Conservation (phyloP, 2,888 invertebrate genomes). For the Congeria kusceri region DNA sequence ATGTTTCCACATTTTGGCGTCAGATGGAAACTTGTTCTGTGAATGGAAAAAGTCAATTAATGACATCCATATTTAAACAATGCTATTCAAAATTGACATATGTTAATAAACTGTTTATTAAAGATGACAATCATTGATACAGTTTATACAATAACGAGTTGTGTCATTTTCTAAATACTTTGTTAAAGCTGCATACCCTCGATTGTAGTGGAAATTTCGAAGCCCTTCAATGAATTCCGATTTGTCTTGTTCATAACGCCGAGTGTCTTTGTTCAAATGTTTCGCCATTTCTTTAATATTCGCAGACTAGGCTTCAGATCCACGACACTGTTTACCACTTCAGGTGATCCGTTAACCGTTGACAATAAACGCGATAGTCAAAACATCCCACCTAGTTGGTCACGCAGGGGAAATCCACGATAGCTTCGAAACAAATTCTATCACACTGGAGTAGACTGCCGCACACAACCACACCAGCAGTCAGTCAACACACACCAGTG, state of each 20-base stretch:
- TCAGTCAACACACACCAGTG: constrained; percentile 49
- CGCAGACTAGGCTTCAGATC: constrained; percentile 28
- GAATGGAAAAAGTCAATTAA: not conserved
- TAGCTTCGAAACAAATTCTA: constrained; percentile 73
- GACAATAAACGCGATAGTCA: constrained; percentile 70
- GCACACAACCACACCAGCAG: constrained; percentile 57
- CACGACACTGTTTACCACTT: constrained; percentile 52
- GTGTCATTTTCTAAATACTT: not conserved
- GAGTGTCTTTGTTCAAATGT: constrained; percentile 90
- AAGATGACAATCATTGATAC: not conserved
- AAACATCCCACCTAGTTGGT: constrained; percentile 72
- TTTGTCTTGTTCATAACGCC: constrained; percentile 91
- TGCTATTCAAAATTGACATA: not conserved
- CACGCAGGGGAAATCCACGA: constrained; percentile 75
- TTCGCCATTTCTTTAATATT: constrained; percentile 87
- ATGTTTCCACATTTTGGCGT: constrained; percentile 93
- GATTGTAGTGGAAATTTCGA: constrained; percentile 95
- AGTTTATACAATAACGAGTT: no score
- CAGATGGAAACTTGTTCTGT: constrained; percentile 90
- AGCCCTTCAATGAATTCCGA: constrained; percentile 93
- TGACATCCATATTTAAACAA: not conserved
- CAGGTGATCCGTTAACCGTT: constrained; percentile 67
- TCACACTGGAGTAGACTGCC: constrained; percentile 70
- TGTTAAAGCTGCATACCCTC: constrained; percentile 90
- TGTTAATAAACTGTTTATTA: no score